phyloP scores from a whole-genome alignment of 2,113 vertebrate genomes.

The Halichoerus grypus region DNA sequence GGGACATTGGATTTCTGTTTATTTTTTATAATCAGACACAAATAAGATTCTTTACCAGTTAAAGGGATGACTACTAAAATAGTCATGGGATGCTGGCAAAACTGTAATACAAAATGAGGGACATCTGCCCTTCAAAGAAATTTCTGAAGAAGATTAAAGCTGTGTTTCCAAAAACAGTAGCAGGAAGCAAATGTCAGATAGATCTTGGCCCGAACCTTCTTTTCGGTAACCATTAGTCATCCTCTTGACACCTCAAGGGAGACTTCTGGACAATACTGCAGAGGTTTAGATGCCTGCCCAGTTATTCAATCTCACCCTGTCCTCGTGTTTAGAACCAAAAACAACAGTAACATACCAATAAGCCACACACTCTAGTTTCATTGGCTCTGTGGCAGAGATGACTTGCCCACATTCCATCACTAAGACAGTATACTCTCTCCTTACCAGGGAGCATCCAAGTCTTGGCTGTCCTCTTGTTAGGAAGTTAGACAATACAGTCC shows the following conservation, averaged over 20 bases:
- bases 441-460: not conserved
- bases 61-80: not conserved
- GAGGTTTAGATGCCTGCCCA: not conserved
- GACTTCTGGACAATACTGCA: not conserved
- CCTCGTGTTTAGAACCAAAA: constrained; percentile 40
- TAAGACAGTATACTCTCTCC: not conserved
- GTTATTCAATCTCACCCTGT: not conserved
- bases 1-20: not conserved
- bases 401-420: not conserved
- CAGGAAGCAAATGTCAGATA: constrained; percentile 73
- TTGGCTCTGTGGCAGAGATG: not conserved
- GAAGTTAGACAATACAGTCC: constrained; percentile 31
- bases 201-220: constrained; percentile 41
- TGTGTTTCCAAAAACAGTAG: constrained; percentile 76
- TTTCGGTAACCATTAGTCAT: constrained; percentile 71
- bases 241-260: constrained; percentile 65
- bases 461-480: not conserved
- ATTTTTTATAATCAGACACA: not conserved
- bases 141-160: constrained; percentile 43
- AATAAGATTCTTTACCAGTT: not conserved
- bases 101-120: not conserved
- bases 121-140: constrained; percentile 2
- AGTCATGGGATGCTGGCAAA: not conserved
- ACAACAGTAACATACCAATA: not conserved
- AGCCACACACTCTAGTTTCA: not conserved